These are phyloP conservation scores for Nephrotoma appendiculata DNA, from an alignment of 2,888 invertebrate species.

Conservation along the genomic window DNA sequence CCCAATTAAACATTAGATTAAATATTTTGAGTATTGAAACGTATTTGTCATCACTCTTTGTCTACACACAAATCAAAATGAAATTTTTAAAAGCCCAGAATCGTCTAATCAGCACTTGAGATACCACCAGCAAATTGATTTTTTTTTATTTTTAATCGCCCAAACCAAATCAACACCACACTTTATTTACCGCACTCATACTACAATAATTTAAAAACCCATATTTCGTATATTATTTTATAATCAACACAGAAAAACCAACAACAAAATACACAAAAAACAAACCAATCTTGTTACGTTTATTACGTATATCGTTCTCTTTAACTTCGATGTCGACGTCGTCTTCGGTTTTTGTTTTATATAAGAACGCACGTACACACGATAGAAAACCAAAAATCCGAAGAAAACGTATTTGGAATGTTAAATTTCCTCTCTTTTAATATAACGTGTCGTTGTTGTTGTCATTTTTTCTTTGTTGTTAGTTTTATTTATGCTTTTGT, in stretches of 20 bases:
- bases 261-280: neutral
- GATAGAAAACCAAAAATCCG: neutral
- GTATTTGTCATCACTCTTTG: no score
- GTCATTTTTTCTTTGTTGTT: neutral
- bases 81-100: no score
- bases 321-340: neutral
- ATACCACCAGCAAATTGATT: neutral
- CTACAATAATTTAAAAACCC: neutral
- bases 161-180: neutral
- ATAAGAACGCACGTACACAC: neutral
- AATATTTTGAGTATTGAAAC: no score
- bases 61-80: no score
- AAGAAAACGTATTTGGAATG: neutral
- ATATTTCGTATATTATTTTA: neutral
- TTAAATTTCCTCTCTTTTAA: neutral
- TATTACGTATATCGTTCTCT: neutral
- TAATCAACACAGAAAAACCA: neutral
- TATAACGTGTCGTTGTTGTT: neutral
- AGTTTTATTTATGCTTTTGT: neutral
- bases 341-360: neutral
- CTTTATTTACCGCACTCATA: neutral
- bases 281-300: neutral
- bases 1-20: no score
- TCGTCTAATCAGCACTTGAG: no score
- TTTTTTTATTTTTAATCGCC: neutral